Conservation (phyloP, 2,888 invertebrate species). For the Andrena fulva region DNA sequence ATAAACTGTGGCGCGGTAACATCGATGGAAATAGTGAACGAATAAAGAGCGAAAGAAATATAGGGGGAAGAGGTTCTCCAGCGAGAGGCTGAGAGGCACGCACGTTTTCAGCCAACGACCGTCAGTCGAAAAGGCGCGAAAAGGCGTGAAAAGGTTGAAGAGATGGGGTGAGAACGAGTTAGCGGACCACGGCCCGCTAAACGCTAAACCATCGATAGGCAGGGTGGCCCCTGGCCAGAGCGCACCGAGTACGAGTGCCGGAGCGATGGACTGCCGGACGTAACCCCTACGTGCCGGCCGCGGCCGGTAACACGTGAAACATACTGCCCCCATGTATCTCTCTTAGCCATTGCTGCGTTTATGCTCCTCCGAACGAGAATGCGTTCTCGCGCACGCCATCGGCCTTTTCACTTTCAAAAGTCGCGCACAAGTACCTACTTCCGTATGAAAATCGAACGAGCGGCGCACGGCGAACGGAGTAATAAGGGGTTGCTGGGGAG, state of each 20-base stretch:
- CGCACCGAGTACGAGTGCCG: conserved; percentile 82
- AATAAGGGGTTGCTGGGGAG: conserved; percentile 14
- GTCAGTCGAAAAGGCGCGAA: conserved; percentile 9
- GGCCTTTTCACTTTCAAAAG: neutral
- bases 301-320: conserved; percentile 84
- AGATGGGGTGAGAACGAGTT: conserved; percentile 19
- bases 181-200: conserved; percentile 48
- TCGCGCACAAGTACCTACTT: neutral
- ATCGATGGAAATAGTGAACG: conserved; percentile 43
- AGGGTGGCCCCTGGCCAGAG: conserved; percentile 48
- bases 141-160: neutral
- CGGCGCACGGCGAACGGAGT: conserved; percentile 6
- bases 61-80: neutral
- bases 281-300: conserved; percentile 83
- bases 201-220: conserved; percentile 63
- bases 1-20: neutral
- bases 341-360: conserved; percentile 79
- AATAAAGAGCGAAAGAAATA: conserved; percentile 20
- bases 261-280: conserved; percentile 85
- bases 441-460: neutral
- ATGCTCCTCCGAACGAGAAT: conserved; percentile 71
- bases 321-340: conserved; percentile 84
- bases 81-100: conserved; percentile 1
- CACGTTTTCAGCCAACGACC: neutral
- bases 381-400: conserved; percentile 10